Conservation (phyloP, 2,888 invertebrate species). For the Syrista parreyssii region DNA sequence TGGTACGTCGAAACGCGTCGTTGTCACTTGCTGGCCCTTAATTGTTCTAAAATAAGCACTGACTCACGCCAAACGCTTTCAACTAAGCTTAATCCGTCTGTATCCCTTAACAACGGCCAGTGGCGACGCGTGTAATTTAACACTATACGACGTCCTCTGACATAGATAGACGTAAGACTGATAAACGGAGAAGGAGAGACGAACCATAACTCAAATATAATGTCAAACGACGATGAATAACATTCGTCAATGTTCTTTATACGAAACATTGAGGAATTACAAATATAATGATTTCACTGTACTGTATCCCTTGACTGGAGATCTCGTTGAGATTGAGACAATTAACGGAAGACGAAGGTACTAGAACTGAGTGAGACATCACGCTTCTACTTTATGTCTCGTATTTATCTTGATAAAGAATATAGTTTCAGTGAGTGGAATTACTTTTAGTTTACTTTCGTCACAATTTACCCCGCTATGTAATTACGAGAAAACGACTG, state of each 20-base stretch:
- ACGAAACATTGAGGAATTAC: neutral
- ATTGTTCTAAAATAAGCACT: conserved; percentile 50
- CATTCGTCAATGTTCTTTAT: neutral
- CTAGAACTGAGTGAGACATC: neutral
- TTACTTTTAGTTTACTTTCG: neutral
- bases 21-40: conserved; percentile 32
- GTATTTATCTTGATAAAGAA: neutral
- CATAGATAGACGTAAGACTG: neutral
- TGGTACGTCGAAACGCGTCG: conserved; percentile 13
- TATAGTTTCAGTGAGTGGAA: neutral
- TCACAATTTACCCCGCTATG: neutral
- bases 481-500: neutral
- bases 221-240: neutral
- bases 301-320: neutral
- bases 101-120: conserved; percentile 7
- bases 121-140: neutral
- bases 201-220: neutral
- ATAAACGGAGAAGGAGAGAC: neutral
- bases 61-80: conserved; percentile 40
- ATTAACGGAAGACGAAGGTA: neutral
- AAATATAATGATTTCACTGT: neutral
- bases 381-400: neutral
- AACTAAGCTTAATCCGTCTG: conserved; percentile 39
- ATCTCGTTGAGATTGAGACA: neutral
- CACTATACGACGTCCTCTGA: neutral